Evolutionary conservation across 1,140 invertebrate species (phyloP), one percentile per base, ranked within the genome.

Genomic region (Meloidogyne exigua): DNA sequence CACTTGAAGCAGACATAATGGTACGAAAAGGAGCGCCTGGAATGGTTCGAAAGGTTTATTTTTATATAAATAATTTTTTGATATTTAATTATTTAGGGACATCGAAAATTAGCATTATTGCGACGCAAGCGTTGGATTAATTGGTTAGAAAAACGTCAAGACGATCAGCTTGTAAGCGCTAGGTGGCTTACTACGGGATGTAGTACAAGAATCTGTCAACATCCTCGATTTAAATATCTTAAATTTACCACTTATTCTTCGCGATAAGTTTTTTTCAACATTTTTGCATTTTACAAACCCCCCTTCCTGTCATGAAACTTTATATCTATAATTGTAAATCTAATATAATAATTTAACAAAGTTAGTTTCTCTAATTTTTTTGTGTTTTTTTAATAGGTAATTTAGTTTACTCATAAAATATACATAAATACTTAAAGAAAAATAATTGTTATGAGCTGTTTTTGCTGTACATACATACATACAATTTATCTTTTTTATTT

Each of bases 101-200:
- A n/a, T 57, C 49, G 49, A 3, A 57, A 57, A 57, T 7, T 57
- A n/a, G 49, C 18, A 57, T 57, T 57, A n/a, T 9, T n/a, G 1
- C 49, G 49, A n/a, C 18, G 49, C 5, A 57, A n/a, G n/a, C 15
- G 49, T 9, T 57, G 49, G 49, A 57, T 57, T 7, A 57, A n/a
- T 57, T 57, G 49, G 49, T n/a, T 57, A n/a, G 49, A 57, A 18
- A 57, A 57, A n/a, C 18, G 49, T 1, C 49, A 57, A 21, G 18
- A n/a, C 21, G 49, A 57, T 57, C 49, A 57, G 10, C n/a, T 73
- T 28, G 9, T 73, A 62, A 73, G 39, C n/a, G 72, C 72, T 12
- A n/a, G 72, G 7, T 73, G 72, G 72, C 23, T 73, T 36, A 73
- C 72, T 65, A 73, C 72, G n/a, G 72, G 72, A 26, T 73, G 72